phyloP scores from a whole-genome alignment of 2,888 invertebrate species.

The Smittia sp. region DNA sequence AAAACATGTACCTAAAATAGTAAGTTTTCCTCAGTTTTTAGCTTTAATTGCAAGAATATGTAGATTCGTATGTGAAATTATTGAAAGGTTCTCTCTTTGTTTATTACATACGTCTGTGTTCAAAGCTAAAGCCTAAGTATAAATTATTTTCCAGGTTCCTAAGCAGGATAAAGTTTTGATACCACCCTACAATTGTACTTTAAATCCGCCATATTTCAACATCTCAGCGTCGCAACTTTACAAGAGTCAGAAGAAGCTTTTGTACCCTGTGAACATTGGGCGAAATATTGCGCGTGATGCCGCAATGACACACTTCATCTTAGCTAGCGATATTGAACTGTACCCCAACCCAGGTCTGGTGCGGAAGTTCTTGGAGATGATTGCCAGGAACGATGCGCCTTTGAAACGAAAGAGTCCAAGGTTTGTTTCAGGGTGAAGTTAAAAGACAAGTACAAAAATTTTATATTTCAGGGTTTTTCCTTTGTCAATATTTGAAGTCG shows the following conservation, averaged over 20 bases:
- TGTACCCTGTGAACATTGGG: constrained; percentile 88
- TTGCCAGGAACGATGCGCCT: constrained; percentile 68
- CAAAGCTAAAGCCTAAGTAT: neutral
- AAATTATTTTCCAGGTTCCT: constrained; percentile 60
- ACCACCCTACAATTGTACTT: constrained; percentile 69
- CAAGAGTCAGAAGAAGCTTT: constrained; percentile 73
- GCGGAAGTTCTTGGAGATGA: constrained; percentile 79
- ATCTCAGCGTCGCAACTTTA: constrained; percentile 66
- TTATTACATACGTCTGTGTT: too few relatives aligned
- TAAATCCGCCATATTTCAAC: constrained; percentile 66
- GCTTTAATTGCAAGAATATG: too few relatives aligned
- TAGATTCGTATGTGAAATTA: too few relatives aligned
- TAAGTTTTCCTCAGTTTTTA: constrained; percentile 47
- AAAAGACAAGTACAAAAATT: too few relatives aligned
- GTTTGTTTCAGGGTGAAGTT: too few relatives aligned
- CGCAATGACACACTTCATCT: constrained; percentile 76
- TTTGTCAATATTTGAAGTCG: constrained; percentile 85
- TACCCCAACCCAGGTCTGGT: constrained; percentile 83
- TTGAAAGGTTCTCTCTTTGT: constrained; percentile 6
- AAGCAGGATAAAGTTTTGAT: constrained; percentile 61
- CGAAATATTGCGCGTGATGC: constrained; percentile 84
- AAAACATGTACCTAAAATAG: constrained; percentile 76
- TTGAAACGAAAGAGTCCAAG: constrained; percentile 59
- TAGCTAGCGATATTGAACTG: constrained; percentile 86
- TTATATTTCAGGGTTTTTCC: constrained; percentile 80